Evolutionary conservation across 2,113 vertebrate species (phyloP).

Genomic region (Tricholaema leucomelas): DNA sequence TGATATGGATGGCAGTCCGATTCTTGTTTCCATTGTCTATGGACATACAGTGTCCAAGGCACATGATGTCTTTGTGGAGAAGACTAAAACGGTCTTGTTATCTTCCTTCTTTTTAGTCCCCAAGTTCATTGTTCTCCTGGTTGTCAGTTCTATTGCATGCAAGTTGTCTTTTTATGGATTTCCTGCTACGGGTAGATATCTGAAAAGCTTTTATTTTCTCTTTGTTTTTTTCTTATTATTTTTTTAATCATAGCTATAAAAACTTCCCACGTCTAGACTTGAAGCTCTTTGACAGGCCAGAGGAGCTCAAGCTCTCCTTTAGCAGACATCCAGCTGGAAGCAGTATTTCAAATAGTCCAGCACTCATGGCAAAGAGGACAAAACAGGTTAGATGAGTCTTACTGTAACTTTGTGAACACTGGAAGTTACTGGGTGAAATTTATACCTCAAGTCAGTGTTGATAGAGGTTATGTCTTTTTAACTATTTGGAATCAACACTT

Average conservation of each 20-base stretch:
- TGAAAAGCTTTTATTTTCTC: conserved; percentile 24
- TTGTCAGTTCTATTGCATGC: not conserved
- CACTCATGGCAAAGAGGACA: conserved; percentile 94
- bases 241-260: conserved; percentile 81
- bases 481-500: not conserved
- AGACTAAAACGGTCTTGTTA: not conserved
- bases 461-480: not conserved
- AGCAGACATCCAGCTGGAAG: conserved; percentile 80
- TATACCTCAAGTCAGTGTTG: not conserved
- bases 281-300: conserved; percentile 90
- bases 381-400: conserved; percentile 85
- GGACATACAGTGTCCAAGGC: not conserved
- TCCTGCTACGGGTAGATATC: not conserved
- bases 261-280: conserved; percentile 87
- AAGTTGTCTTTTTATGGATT: not conserved
- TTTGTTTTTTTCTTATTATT: not conserved
- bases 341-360: conserved; percentile 89
- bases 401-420: not conserved
- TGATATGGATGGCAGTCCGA: not conserved
- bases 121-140: not conserved
- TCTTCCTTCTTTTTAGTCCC: not conserved
- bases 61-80: not conserved
- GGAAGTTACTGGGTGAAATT: not conserved
- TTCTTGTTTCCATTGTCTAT: not conserved
- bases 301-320: conserved; percentile 82